These are phyloP conservation scores for Schizopygopsis pylzovi DNA, from an alignment of 2,797 vertebrate genomes.

Conservation along the genomic window DNA sequence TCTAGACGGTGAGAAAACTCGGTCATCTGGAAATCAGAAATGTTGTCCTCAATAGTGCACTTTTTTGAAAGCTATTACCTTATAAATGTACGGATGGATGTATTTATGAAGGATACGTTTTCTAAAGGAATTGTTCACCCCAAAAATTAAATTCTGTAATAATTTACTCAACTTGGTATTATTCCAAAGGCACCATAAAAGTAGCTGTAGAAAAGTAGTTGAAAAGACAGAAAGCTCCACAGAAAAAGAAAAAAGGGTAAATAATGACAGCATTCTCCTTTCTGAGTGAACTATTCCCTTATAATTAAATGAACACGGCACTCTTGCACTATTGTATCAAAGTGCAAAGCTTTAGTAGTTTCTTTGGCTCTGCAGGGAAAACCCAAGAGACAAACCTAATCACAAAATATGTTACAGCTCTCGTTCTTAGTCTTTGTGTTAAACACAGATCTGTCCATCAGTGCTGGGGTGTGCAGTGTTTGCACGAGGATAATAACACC, in stretches of 20 bases:
- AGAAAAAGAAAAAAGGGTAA: background rate
- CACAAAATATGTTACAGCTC: background rate
- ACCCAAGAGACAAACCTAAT: background rate
- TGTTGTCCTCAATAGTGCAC: conserved; percentile 25
- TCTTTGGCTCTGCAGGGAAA: background rate
- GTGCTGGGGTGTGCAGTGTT: conserved; percentile 22
- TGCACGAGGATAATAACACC: conserved; percentile 31
- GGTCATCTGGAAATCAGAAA: conserved; percentile 34
- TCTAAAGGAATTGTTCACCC: background rate
- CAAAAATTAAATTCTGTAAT: background rate
- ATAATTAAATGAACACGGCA: background rate
- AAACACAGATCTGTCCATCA: conserved; percentile 21
- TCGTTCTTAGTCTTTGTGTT: background rate
- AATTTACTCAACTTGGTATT: background rate
- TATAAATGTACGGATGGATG: background rate
- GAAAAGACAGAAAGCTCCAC: background rate
- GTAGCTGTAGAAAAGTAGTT: background rate
- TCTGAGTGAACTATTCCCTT: background rate
- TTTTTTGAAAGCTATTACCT: background rate
- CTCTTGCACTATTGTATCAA: background rate
- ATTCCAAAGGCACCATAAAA: background rate
- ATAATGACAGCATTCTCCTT: background rate
- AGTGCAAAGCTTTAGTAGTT: background rate
- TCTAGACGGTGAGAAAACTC: conserved; percentile 36
- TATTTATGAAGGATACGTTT: background rate